A percentile compares a stretch with the other conserved stretches of the same genome.
These are phyloP conservation scores for Adelognathus sp. DNA, from an alignment of 2,888 invertebrate species.

Conservation along the genomic window DNA sequence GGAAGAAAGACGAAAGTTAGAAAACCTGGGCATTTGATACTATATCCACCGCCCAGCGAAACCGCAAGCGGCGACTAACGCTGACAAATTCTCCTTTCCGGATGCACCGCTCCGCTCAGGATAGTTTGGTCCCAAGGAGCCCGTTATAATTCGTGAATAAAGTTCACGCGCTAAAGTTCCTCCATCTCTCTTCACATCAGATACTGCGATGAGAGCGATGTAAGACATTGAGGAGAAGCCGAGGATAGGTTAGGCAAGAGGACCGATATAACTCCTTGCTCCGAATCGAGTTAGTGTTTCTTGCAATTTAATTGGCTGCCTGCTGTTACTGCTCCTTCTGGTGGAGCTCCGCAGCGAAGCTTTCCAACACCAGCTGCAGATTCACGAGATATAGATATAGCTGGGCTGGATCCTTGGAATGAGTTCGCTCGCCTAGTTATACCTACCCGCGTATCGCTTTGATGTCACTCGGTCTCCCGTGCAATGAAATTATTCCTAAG, in stretches of 20 bases:
- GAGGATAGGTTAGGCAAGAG: slow-evolving; percentile 10
- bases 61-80: too few species aligned
- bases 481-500: slow-evolving; percentile 60
- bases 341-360: slow-evolving; percentile 37
- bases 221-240: background rate
- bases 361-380: slow-evolving; percentile 35
- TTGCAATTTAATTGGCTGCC: slow-evolving; percentile 63
- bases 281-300: slow-evolving; percentile 63
- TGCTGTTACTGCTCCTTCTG: slow-evolving; percentile 37
- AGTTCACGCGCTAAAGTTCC: slow-evolving; percentile 27
- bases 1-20: too few species aligned
- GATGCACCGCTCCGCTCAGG: background rate
- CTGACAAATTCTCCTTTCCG: slow-evolving; percentile 22
- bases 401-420: slow-evolving; percentile 19
- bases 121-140: slow-evolving; percentile 51
- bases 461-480: slow-evolving; percentile 61
- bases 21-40: too few species aligned
- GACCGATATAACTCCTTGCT: slow-evolving; percentile 62
- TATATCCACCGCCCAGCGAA: too few species aligned
- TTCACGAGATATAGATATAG: slow-evolving; percentile 1
- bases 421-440: slow-evolving; percentile 31
- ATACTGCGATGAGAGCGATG: background rate
- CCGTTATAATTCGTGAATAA: slow-evolving; percentile 59
- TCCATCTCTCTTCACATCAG: slow-evolving; percentile 14
- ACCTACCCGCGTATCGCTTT: slow-evolving; percentile 52